These are phyloP conservation scores for Acanthurus tractus DNA, from an alignment of 2,797 vertebrate species.

Conservation along the genomic window DNA sequence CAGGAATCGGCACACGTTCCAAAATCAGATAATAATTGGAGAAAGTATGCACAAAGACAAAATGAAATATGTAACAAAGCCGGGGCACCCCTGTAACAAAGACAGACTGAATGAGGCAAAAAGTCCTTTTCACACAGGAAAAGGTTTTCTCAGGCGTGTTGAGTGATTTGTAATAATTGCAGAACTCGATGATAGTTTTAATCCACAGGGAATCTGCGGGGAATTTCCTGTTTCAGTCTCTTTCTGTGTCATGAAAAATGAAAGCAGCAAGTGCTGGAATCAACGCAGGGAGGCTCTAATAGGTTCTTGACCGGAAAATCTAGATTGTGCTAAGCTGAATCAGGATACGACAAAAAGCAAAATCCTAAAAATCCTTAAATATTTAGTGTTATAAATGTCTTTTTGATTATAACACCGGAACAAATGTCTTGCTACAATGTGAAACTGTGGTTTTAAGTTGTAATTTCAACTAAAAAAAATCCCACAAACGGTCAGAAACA, in stretches of 20 bases:
- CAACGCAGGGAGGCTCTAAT: conserved; percentile 27
- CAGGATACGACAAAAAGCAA: conserved; percentile 10
- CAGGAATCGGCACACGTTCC: conserved; percentile 4
- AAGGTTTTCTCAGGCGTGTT: conserved; percentile 44
- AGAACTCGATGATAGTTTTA: conserved; percentile 42
- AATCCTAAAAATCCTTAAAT: conserved; percentile 1
- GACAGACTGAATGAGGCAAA: conserved; percentile 23
- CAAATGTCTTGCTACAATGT: background rate
- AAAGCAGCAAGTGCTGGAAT: conserved; percentile 31
- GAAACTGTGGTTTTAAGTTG: background rate
- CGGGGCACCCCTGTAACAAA: too few species aligned
- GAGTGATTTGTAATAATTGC: conserved; percentile 69
- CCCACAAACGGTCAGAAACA: background rate
- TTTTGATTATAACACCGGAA: background rate
- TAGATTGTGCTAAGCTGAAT: conserved; percentile 41
- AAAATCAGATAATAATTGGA: conserved; percentile 29
- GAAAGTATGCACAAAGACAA: conserved; percentile 31
- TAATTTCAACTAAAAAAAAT: background rate
- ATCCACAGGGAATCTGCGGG: conserved; percentile 61
- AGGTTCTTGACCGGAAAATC: conserved; percentile 9
- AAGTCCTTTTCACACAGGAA: conserved; percentile 49
- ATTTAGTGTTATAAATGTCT: background rate
- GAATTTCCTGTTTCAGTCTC: conserved; percentile 51
- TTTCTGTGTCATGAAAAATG: conserved; percentile 47
- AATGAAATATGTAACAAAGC: conserved; percentile 41